Percentiles rank a stretch among this genome's conserved stretches.
Conservation (phyloP, 2,797 vertebrate genomes). For the Botia kubotai region DNA sequence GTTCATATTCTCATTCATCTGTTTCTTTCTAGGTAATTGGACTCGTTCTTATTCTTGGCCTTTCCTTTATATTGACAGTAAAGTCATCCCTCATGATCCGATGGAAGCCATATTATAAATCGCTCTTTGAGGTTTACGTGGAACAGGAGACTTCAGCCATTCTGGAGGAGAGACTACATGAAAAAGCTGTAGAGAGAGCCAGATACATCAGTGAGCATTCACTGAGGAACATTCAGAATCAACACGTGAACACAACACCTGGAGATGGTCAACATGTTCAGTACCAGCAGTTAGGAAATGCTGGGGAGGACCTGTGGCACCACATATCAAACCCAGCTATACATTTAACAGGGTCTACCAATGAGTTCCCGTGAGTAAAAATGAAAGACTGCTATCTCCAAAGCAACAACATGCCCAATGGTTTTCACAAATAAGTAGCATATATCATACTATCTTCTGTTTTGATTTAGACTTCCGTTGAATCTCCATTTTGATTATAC, state of each 20-base stretch:
- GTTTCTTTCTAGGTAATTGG: conserved; percentile 50
- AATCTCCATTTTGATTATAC: too few species aligned
- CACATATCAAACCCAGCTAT: conserved; percentile 3
- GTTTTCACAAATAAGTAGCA: too few species aligned
- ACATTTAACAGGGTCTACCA: not conserved
- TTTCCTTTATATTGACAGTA: conserved; percentile 48
- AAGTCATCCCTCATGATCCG: conserved; percentile 17
- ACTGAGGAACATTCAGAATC: conserved; percentile 22
- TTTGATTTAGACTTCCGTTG: too few species aligned
- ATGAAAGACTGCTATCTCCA: too few species aligned
- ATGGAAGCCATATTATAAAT: conserved; percentile 54
- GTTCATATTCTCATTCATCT: not conserved
- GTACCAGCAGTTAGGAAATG: conserved; percentile 32
- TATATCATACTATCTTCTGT: too few species aligned
- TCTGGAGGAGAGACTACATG: conserved; percentile 51
- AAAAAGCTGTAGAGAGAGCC: conserved; percentile 52
- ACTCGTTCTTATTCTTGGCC: conserved; percentile 45
- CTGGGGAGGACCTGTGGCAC: not conserved
- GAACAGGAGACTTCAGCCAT: conserved; percentile 49
- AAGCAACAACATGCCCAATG: too few species aligned
- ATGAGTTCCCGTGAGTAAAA: too few species aligned
- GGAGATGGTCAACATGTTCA: conserved; percentile 12
- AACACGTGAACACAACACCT: not conserved
- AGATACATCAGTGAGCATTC: conserved; percentile 45
- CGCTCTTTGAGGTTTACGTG: conserved; percentile 50